Base-by-base conservation (phyloP, 2,888 invertebrate species). In the Sepioteuthis lessoniana region DNA sequence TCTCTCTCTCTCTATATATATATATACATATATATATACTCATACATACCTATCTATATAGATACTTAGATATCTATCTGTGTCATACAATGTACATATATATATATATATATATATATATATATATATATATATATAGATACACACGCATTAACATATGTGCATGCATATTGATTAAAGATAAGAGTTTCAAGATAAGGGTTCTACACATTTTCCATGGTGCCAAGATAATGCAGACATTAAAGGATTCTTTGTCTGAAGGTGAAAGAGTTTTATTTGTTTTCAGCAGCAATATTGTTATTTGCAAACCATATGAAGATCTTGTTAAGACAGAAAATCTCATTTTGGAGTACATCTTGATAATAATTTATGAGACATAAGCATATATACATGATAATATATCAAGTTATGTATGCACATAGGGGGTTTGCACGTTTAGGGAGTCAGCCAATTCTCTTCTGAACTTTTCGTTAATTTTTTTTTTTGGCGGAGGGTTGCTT, bases 101-200 rank as follows among this genome's bases (percentile, higher is more conserved):
- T 38, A 37, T 38, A 90, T 38, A 90, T 90, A 28, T 28, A 90
- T 90, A 28, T 90, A 28, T 35, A 90, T 25, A 35, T 35, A 90
- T 90, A 90, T 90, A 90, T 90, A 90, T 90, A 90, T 90, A 90
- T 90, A 90, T 90, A 90, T 90, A 35, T 35, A 90, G 31, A 90
- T 90, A 90, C 31, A 90, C 31, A 90, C 31, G 31, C 31, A 90
- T 90, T 31, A 31, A 90, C 21, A 90, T 90, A 90, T 90, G 38
- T 38, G 5, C 16, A 91, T 38, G 13, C 42, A 21, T 25, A 91
- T 91, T 76, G 76, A 76, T 76, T 76, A 76, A 31, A 76, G 76
- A 76, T 76, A 76, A 76, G 76, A 60, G 28, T 76, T 76, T 76
- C 31, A 76, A 76, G 76, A 76, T 76, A 76, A 76, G 76, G 76